Conservation (phyloP, 2,113 vertebrate species). For the Siniperca knerii region DNA sequence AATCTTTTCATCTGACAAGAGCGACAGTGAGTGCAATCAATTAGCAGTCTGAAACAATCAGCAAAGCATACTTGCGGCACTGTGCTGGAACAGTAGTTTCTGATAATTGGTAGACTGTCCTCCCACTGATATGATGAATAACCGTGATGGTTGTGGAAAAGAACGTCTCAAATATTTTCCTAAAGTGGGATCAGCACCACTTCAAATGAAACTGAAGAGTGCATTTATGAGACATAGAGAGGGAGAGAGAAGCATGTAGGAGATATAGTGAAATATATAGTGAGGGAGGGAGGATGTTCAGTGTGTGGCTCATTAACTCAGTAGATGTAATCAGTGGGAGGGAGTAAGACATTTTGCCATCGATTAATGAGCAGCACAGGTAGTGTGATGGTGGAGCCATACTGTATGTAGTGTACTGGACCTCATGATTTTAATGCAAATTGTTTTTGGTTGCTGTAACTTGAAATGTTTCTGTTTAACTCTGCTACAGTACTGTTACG, state of each 20-base stretch:
- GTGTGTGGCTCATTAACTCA: constrained; percentile 72
- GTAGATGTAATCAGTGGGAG: constrained; percentile 70
- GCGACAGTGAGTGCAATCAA: constrained; percentile 54
- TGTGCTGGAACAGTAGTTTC: constrained; percentile 36
- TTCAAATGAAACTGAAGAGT: constrained; percentile 44
- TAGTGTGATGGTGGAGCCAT: constrained; percentile 10
- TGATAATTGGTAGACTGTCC: constrained; percentile 65
- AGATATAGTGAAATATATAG: constrained; percentile 44
- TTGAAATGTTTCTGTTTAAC: too few relatives aligned
- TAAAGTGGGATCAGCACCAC: constrained; percentile 39
- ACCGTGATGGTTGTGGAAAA: constrained; percentile 31
- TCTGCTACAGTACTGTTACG: too few relatives aligned
- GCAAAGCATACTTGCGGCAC: constrained; percentile 35
- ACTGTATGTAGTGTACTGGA: background rate
- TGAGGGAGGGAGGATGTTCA: constrained; percentile 47
- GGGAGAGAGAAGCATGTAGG: constrained; percentile 11
- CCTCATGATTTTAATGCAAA: too few relatives aligned
- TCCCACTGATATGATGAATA: constrained; percentile 64
- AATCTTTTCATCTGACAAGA: constrained; percentile 44
- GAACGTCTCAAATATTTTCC: constrained; percentile 39
- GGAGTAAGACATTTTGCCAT: constrained; percentile 64
- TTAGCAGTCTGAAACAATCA: constrained; percentile 56
- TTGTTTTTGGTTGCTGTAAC: too few relatives aligned
- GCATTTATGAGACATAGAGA: constrained; percentile 33
- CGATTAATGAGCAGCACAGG: constrained; percentile 61